A percentile compares a stretch with the other conserved stretches of the same genome.
Evolutionary conservation across 35 echinoderm and acorn worm species (phyloP).

Genomic region (Lytechinus variegatus): DNA sequence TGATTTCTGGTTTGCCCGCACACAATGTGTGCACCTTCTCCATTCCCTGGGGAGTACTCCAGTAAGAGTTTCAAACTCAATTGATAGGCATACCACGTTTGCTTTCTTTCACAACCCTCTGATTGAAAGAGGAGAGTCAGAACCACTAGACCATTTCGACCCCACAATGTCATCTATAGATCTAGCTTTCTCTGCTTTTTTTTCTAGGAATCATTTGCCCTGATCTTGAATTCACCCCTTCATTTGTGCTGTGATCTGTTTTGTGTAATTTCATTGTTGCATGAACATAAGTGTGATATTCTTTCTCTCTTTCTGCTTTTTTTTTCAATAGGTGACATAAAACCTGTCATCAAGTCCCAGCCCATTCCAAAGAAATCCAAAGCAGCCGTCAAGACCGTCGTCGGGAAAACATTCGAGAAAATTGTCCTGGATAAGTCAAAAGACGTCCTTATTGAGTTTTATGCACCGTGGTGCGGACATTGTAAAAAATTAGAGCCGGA

Average conservation of each 20-base stretch:
- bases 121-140: too few species aligned
- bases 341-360: conserved; percentile 94
- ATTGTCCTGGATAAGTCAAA: conserved; percentile 83
- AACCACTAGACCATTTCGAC: too few species aligned
- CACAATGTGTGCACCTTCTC: too few species aligned
- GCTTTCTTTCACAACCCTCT: too few species aligned
- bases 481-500: conserved; percentile 94
- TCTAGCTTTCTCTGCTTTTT: too few species aligned
- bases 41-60: too few species aligned
- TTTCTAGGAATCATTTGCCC: too few species aligned
- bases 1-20: too few species aligned
- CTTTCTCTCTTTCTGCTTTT: neutral
- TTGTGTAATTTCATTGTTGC: neutral
- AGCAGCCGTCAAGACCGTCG: conserved; percentile 82
- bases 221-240: too few species aligned
- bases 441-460: conserved; percentile 88
- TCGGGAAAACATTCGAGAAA: conserved; percentile 91
- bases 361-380: conserved; percentile 85
- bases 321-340: conserved; percentile 43
- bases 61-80: too few species aligned
- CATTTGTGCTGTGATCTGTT: neutral
- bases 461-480: conserved; percentile 98
- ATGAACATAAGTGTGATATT: neutral
- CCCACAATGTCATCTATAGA: too few species aligned
- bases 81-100: too few species aligned